phyloP scores from a whole-genome alignment of 2,888 invertebrate species.

The Zhengitettix transpicula region DNA sequence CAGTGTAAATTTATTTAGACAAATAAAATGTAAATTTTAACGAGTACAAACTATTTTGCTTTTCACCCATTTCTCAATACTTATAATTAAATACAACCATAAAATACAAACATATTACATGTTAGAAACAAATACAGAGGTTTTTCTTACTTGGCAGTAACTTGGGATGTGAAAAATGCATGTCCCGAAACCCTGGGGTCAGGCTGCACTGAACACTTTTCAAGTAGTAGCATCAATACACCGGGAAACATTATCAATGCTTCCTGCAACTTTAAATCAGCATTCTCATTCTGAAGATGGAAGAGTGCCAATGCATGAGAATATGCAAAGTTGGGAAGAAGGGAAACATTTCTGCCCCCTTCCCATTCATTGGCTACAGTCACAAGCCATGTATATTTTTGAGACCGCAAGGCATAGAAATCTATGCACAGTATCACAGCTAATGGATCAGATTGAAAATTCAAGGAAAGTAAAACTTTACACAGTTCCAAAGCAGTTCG shows the following conservation, averaged over 20 bases:
- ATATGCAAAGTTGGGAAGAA: slow-evolving; percentile 77
- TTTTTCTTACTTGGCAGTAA: slow-evolving; percentile 25
- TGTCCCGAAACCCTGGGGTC: slow-evolving; percentile 43
- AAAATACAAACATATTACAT: no score
- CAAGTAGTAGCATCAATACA: slow-evolving; percentile 49
- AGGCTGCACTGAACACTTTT: slow-evolving; percentile 57
- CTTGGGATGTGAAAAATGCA: slow-evolving; percentile 28
- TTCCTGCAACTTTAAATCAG: slow-evolving; percentile 52
- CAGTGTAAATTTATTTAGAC: no score
- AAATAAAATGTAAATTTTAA: no score
- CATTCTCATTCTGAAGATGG: slow-evolving; percentile 32
- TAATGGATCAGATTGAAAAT: slow-evolving; percentile 58
- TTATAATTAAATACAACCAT: no score
- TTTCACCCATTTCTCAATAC: no score
- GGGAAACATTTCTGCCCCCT: slow-evolving; percentile 46
- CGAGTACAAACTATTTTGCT: no score
- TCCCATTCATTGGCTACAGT: slow-evolving; percentile 35
- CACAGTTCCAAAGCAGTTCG: slow-evolving; percentile 76
- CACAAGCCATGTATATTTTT: slow-evolving; percentile 53
- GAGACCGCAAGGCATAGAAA: slow-evolving; percentile 56
- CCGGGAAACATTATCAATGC: slow-evolving; percentile 72
- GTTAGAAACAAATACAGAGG: no score
- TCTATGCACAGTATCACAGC: slow-evolving; percentile 64
- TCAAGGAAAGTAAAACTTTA: slow-evolving; percentile 61
- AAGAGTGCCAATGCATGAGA: slow-evolving; percentile 61